Percentiles rank a stretch among this genome's conserved stretches.
Evolutionary conservation across 2,797 vertebrate genomes (phyloP).

Genomic region (Hozukius guyotensis): DNA sequence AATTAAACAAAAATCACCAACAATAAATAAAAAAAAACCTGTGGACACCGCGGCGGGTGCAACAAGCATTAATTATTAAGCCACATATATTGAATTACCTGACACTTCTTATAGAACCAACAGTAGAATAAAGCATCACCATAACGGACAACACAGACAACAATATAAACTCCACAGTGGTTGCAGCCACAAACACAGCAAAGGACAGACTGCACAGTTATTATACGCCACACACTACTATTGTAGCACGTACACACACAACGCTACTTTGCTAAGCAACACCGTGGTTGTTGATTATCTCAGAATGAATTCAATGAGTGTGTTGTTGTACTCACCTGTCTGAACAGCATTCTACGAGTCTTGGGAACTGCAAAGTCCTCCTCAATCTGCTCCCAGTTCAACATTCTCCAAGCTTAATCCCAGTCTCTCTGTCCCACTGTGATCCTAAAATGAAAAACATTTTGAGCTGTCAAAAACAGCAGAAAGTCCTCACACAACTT

Average conservation of each 20-base stretch:
- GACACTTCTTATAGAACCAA: background rate
- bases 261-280: too few relatives aligned
- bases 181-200: background rate
- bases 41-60: background rate
- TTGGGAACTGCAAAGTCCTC: background rate
- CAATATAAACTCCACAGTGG: background rate
- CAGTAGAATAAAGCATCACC: background rate
- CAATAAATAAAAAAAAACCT: background rate
- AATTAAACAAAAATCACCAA: background rate
- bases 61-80: background rate
- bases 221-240: background rate
- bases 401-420: background rate
- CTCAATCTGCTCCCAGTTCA: background rate
- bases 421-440: background rate
- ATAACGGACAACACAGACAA: background rate
- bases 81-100: background rate
- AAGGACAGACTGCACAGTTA: background rate
- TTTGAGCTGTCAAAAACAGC: background rate
- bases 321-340: background rate
- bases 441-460: background rate
- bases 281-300: background rate
- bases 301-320: background rate
- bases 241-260: background rate
- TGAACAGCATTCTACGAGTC: background rate
- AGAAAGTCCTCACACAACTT: background rate